Conservation (phyloP, 1,140 invertebrate species). For the Elysia chlorotica region DNA sequence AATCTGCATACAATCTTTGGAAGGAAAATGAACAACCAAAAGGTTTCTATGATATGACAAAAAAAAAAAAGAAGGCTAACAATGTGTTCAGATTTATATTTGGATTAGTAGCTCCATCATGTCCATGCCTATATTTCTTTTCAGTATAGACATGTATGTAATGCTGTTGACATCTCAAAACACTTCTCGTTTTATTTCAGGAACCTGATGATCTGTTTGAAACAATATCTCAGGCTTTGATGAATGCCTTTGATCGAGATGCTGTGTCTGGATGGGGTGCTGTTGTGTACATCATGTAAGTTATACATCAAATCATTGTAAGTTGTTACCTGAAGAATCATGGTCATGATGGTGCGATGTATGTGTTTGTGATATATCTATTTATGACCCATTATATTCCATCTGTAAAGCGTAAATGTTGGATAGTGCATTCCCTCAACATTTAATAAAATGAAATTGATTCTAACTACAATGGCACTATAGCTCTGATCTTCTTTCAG, state of each 20-base stretch:
- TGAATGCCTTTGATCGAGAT: slow-evolving; percentile 96
- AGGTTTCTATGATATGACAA: too few relatives aligned
- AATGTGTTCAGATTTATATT: too few relatives aligned
- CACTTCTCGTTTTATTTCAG: too few relatives aligned
- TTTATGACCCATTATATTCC: background rate
- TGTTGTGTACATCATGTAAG: slow-evolving; percentile 90
- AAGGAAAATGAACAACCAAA: too few relatives aligned
- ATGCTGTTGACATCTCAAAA: too few relatives aligned
- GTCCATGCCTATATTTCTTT: too few relatives aligned
- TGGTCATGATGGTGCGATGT: background rate
- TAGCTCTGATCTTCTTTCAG: background rate
- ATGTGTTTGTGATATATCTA: slow-evolving; percentile 1
- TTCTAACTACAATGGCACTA: background rate
- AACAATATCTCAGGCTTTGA: slow-evolving; percentile 91
- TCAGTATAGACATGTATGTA: too few relatives aligned
- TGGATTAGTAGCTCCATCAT: too few relatives aligned
- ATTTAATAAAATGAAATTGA: background rate
- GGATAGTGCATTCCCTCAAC: too few relatives aligned
- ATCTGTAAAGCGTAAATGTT: too few relatives aligned
- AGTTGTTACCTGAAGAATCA: background rate
- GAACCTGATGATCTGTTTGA: slow-evolving; percentile 95
- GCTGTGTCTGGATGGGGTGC: slow-evolving; percentile 98
- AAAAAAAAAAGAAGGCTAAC: too few relatives aligned
- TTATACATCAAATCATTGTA: slow-evolving; percentile 18
- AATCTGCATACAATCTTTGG: too few relatives aligned